Evolutionary conservation across 2,113 vertebrate genomes (phyloP).

Genomic region (Perca fluviatilis): DNA sequence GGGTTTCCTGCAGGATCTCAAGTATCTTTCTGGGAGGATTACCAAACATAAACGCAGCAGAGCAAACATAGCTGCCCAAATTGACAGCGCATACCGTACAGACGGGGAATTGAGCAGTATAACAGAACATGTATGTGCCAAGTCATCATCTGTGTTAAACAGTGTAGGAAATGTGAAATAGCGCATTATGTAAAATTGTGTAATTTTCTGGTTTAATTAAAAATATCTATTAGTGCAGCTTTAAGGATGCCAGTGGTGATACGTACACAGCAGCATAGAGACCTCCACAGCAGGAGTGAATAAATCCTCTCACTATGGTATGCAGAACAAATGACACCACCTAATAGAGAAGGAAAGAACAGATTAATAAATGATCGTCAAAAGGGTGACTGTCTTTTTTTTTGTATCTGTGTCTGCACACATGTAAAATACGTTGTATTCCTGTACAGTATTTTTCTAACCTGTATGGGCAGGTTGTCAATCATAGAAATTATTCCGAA

Average conservation of each 20-base stretch:
- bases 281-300: constrained; percentile 91
- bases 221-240: too few relatives aligned
- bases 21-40: too few relatives aligned
- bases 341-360: constrained; percentile 66
- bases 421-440: not conserved
- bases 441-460: constrained; percentile 51
- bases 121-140: not conserved
- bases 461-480: constrained; percentile 88
- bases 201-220: too few relatives aligned
- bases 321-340: constrained; percentile 88
- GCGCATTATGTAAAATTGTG: too few relatives aligned
- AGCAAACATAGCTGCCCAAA: not conserved
- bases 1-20: too few relatives aligned
- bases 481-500: constrained; percentile 89
- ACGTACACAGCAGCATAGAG: constrained; percentile 93
- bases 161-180: too few relatives aligned
- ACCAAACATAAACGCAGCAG: not conserved
- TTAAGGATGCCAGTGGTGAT: not conserved
- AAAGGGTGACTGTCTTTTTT: not conserved
- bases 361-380: not conserved
- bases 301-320: constrained; percentile 90
- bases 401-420: not conserved
- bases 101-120: not conserved
- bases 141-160: too few relatives aligned
- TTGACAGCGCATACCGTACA: not conserved